Base-by-base conservation (phyloP, 1,140 invertebrate species). In the Drosophila cardini region DNA sequence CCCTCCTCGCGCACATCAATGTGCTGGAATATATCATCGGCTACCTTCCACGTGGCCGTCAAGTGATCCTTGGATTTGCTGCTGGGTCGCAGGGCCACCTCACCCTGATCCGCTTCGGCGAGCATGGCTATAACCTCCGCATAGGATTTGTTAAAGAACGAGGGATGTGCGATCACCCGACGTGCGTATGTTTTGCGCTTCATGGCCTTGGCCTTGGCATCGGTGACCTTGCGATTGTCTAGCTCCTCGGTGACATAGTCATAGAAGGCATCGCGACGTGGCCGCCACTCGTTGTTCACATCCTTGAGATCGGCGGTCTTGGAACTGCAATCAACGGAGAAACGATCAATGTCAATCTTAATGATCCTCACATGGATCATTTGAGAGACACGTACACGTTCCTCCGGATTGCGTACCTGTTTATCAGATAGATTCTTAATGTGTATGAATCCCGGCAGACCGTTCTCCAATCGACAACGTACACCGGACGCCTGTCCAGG, bases 41-140 rank as follows among this genome's bases (percentile, higher is more conserved):
- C 94, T 0, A 99, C 98, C 93, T 99, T 99, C 99, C 98, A 99
- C 0, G 98, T 99, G 0, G 99, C 97, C 0, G 98, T 99, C 46
- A 99, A 93, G 92, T 99, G 98, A 92, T 99, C 97, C 1, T 95
- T 95, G 43, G 98, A 98, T 94, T 99, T 98, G 92, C 98, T 99
- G 46, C 98, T 99, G 1, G 99, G 99, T 45, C 99, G 93, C 34
- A 99, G 95, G 16, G 99, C 97, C 2, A 97, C 97, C 89, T 99
- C 99, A 5, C 99, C 99, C 93, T 99, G 97, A 76, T 98, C 98
- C 95, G 99, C 97, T 13, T 95, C 95, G 7, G 95, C 94, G 94
- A 99, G 96, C 40, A 98, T 92, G 89, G 97, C 97, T 80, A 99
- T 97, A 1, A 97, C 97, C 87, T 99, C 97, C 0, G 95, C 94